Percentiles rank a stretch among this genome's conserved stretches.
Evolutionary conservation across 2,113 vertebrate genomes (phyloP).

Genomic region (Harpagus bidentatus): DNA sequence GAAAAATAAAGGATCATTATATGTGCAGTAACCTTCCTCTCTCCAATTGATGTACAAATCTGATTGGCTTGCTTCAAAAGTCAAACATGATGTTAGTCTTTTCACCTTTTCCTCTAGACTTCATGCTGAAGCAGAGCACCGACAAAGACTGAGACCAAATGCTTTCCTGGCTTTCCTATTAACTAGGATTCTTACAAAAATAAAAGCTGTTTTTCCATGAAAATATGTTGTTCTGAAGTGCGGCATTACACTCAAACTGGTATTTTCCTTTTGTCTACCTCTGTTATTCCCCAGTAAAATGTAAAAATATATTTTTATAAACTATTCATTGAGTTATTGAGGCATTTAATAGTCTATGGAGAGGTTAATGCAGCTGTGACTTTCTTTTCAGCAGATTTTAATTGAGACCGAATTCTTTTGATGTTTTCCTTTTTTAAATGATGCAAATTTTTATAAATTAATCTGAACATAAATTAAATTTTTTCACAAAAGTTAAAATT

Average conservation of each 20-base stretch:
- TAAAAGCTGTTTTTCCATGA: slow-evolving; percentile 15
- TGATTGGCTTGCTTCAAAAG: not conserved
- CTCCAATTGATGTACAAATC: not conserved
- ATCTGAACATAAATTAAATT: not conserved
- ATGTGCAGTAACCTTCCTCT: slow-evolving; percentile 18
- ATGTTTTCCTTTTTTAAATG: not conserved
- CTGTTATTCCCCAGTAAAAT: not conserved
- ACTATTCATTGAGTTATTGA: not conserved
- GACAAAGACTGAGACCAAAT: not conserved
- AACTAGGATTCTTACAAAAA: not conserved
- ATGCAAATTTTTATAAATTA: not conserved
- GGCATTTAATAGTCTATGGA: not conserved
- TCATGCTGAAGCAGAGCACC: not conserved
- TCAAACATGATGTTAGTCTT: not conserved
- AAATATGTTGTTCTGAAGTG: not conserved
- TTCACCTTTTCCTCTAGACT: not conserved
- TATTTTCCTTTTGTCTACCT: slow-evolving; percentile 30
- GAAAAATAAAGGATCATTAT: not conserved
- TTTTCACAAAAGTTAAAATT: not conserved
- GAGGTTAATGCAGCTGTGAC: not conserved
- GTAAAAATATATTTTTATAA: slow-evolving; percentile 48
- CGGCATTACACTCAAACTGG: not conserved
- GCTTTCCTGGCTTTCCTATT: not conserved
- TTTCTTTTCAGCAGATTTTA: not conserved
- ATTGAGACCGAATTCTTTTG: not conserved